phyloP scores from a whole-genome alignment of 2,888 invertebrate species.

The Xestia sexstrigata region DNA sequence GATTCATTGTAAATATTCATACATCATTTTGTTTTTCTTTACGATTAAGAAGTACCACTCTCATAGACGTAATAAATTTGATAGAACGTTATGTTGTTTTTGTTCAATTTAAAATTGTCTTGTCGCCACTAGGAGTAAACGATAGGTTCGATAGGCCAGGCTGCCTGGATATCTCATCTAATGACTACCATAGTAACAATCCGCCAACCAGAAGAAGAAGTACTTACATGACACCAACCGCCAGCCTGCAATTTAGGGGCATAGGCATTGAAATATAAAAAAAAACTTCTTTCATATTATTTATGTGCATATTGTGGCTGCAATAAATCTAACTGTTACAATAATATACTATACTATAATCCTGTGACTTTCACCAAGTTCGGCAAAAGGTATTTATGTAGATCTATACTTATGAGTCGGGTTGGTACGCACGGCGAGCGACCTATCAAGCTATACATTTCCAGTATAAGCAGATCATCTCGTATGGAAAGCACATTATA shows the following conservation, averaged over 20 bases:
- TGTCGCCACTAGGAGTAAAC: not conserved
- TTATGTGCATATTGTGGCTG: no score
- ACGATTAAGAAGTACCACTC: conserved; percentile 66
- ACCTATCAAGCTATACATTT: not conserved
- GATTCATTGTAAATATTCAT: conserved; percentile 75
- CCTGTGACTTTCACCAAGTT: conserved; percentile 9
- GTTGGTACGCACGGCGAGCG: not conserved
- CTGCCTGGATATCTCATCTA: not conserved
- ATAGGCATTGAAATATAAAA: no score
- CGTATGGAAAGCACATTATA: no score
- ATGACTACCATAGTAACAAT: not conserved
- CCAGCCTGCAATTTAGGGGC: no score
- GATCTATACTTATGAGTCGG: no score
- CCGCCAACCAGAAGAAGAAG: not conserved
- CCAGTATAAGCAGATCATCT: not conserved
- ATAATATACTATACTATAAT: no score
- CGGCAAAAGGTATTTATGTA: no score
- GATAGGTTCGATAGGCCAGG: not conserved
- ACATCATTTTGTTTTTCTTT: conserved; percentile 68
- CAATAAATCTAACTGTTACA: no score
- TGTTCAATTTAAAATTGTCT: conserved; percentile 7
- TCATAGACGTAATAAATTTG: conserved; percentile 74
- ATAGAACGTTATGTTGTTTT: conserved; percentile 69
- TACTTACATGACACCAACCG: no score
- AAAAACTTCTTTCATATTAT: no score